Base-by-base conservation (phyloP, 1,140 invertebrate species). In the Copidosoma floridanum region DNA sequence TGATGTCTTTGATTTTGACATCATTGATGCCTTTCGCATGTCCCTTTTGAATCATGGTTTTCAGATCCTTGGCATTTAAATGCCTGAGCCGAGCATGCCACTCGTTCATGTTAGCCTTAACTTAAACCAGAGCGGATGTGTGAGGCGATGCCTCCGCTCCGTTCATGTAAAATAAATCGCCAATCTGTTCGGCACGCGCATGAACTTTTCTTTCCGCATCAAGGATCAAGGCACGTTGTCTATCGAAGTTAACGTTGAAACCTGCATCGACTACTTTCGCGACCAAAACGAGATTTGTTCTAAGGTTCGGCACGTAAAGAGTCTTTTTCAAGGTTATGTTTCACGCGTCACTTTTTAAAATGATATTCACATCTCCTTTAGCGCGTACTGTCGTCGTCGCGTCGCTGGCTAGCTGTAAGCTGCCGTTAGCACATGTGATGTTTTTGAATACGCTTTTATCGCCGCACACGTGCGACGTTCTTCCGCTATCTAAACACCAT, bases 31-130 rank as follows among this genome's bases (percentile, higher is more conserved):
- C 55, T 2, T 46, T 16, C 16, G 35, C 37, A 12, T 29, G 11
- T n/a, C 23, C n/a, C 1, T 60, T 53, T 35, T 60, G 27, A 20
- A 21, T n/a, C 52, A 63, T 59, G 2, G n/a, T 10, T 7, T 27
- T 47, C 14, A 65, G 32, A 44, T 53, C 54, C 14, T 40, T 60
- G n/a, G 29, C 24, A 24, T 65, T 59, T 1, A 63, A 11, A 43
- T 62, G 64, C n/a, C 48, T 60, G 2, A 63, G 11, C n/a, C 41
- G 4, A 1, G 57, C 35, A 44, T 65, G 64, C 64, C 64, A 62
- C 40, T 14, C 2, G 2, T 47, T 47, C 44, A 16, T 53, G 48
- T n/a, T 46, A 3, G 10, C 35, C 46, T 11, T 44, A 3, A 11
- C 32, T 26, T 14, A 51, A 44, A n/a, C 18, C 21, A 38, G 10